Percentiles rank a stretch among this genome's conserved stretches.
phyloP scores from a whole-genome alignment of 2,888 invertebrate species.

The Agrotis segetum region DNA sequence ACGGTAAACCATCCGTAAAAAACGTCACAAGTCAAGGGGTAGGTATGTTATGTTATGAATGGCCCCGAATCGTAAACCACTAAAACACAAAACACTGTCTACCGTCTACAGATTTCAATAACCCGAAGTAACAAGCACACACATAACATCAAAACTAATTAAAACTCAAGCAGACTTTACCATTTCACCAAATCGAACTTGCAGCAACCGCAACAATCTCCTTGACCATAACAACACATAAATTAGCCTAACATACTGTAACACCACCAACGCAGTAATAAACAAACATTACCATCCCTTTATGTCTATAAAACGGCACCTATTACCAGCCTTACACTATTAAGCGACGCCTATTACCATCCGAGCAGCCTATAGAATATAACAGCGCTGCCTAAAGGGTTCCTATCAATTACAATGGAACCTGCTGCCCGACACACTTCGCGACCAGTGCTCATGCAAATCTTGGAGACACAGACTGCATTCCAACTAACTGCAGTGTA shows the following conservation, averaged over 20 bases:
- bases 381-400: constrained; percentile 44
- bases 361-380: constrained; percentile 1
- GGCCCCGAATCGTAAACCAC: neutral
- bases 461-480: constrained; percentile 65
- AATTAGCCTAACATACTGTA: neutral
- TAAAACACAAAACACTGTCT: too few species aligned
- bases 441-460: constrained; percentile 71
- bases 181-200: neutral
- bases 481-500: constrained; percentile 66
- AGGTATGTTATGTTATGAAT: too few species aligned
- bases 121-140: neutral
- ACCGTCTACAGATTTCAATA: too few species aligned
- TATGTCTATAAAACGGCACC: neutral
- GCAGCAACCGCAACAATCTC: neutral
- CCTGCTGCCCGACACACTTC: constrained; percentile 70
- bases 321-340: neutral
- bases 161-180: neutral
- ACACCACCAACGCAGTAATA: constrained; percentile 10
- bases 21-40: too few species aligned
- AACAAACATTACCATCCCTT: constrained; percentile 14
- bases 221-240: neutral
- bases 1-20: neutral
- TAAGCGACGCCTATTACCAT: neutral
- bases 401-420: constrained; percentile 66
- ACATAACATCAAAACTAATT: neutral